Percentiles rank a stretch among this genome's conserved stretches.
phyloP scores from a whole-genome alignment of 1,140 invertebrate species.

The Drosophila novamexicana region DNA sequence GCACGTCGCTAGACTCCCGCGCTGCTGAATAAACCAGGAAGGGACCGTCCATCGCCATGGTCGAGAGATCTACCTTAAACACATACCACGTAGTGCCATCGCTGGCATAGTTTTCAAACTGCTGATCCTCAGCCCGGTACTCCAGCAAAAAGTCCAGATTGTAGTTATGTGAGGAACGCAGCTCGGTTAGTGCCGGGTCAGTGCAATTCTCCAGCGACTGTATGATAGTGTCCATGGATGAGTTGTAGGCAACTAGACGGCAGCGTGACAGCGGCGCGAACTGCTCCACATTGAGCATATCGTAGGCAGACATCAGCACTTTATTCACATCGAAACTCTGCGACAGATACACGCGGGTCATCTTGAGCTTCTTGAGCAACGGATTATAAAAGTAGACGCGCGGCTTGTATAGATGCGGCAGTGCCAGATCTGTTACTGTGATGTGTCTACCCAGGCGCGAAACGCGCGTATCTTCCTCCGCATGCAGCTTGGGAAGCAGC shows the following conservation, averaged over 20 bases:
- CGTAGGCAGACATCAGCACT: slow-evolving; percentile 87
- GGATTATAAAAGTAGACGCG: slow-evolving; percentile 89
- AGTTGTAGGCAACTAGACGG: slow-evolving; percentile 90
- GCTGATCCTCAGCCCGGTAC: slow-evolving; percentile 87
- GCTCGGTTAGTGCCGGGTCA: slow-evolving; percentile 85
- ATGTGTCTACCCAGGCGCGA: slow-evolving; percentile 85
- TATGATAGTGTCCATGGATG: slow-evolving; percentile 88
- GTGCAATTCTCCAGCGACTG: slow-evolving; percentile 88
- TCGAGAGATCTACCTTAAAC: slow-evolving; percentile 87
- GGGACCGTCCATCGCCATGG: slow-evolving; percentile 88
- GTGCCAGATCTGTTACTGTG: slow-evolving; percentile 63
- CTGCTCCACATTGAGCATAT: slow-evolving; percentile 87
- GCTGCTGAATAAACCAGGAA: slow-evolving; percentile 87
- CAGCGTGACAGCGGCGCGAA: slow-evolving; percentile 88
- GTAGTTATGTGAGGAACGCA: slow-evolving; percentile 54
- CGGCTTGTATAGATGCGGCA: slow-evolving; percentile 87
- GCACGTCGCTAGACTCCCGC: slow-evolving; percentile 86
- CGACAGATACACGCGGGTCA: slow-evolving; percentile 86
- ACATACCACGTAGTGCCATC: slow-evolving; percentile 89
- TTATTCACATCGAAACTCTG: slow-evolving; percentile 86
- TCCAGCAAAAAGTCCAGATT: slow-evolving; percentile 88
- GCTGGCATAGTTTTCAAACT: slow-evolving; percentile 88
- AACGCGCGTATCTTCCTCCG: slow-evolving; percentile 88
- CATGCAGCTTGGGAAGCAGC: slow-evolving; percentile 88
- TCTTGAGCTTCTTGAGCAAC: slow-evolving; percentile 85